Evolutionary conservation across 2,888 invertebrate species (phyloP).

Genomic region (Allophyes oxyacanthae): DNA sequence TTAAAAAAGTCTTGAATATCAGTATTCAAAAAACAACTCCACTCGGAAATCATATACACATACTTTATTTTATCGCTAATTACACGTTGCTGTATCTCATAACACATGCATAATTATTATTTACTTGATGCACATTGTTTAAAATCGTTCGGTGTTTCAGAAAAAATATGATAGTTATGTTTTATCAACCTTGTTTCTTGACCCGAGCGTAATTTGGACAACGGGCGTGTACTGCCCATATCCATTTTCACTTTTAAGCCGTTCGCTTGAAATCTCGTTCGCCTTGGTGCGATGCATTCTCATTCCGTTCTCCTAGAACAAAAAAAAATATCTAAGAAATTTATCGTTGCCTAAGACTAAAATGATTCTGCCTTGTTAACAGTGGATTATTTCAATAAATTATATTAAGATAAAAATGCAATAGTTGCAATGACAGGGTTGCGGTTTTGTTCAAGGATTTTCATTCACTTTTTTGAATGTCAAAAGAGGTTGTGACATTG

Average conservation of each 20-base stretch:
- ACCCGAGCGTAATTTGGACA: slow-evolving; percentile 28
- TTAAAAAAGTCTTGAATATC: too few relatives aligned
- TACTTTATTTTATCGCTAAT: slow-evolving; percentile 26
- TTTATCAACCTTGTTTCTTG: slow-evolving; percentile 39
- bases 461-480: slow-evolving; percentile 47
- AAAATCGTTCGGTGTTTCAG: slow-evolving; percentile 15
- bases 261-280: slow-evolving; percentile 37
- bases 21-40: too few relatives aligned
- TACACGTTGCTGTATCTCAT: slow-evolving; percentile 20
- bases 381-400: slow-evolving; percentile 27
- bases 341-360: slow-evolving; percentile 36
- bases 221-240: slow-evolving; percentile 15
- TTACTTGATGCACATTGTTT: slow-evolving; percentile 21
- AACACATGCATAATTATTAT: slow-evolving; percentile 21
- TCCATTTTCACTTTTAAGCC: slow-evolving; percentile 43
- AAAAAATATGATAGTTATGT: slow-evolving; percentile 27
- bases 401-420: slow-evolving; percentile 34
- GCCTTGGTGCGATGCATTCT: slow-evolving; percentile 44
- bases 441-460: slow-evolving; percentile 34
- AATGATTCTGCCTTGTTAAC: slow-evolving; percentile 32
- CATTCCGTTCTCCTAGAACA: slow-evolving; percentile 44
- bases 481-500: slow-evolving; percentile 27
- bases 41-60: too few relatives aligned
- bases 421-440: slow-evolving; percentile 20
- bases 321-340: slow-evolving; percentile 36